Conservation (phyloP, 2,888 invertebrate species). For the Nomada lathburiana region DNA sequence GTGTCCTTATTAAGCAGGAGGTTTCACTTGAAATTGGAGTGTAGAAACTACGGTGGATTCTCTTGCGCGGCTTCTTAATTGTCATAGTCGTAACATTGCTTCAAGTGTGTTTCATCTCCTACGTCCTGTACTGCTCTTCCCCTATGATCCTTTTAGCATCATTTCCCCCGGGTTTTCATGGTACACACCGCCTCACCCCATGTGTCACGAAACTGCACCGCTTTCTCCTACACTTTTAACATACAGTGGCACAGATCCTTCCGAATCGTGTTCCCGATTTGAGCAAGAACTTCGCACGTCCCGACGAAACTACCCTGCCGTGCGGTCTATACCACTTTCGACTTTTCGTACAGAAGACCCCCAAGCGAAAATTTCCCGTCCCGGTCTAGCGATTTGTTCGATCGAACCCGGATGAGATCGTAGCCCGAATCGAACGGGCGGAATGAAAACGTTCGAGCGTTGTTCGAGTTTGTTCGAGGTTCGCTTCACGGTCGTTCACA, state of each 20-base stretch:
- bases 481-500: slow-evolving; percentile 82
- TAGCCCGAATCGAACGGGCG: background rate
- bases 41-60: slow-evolving; percentile 10
- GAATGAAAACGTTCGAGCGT: slow-evolving; percentile 53
- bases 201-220: slow-evolving; percentile 27
- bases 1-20: slow-evolving; percentile 39
- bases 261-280: background rate
- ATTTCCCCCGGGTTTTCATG: background rate
- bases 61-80: background rate
- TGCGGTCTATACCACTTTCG: background rate
- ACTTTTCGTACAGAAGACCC: background rate
- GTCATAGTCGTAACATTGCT: too few relatives aligned
- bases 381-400: background rate
- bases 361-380: background rate
- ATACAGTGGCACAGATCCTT: background rate
- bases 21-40: slow-evolving; percentile 37
- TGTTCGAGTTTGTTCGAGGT: slow-evolving; percentile 62
- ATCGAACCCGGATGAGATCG: slow-evolving; percentile 1
- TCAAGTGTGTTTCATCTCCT: background rate
- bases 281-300: slow-evolving; percentile 10
- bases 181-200: background rate
- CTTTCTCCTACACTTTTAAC: slow-evolving; percentile 2
- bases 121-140: background rate
- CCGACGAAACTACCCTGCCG: background rate
- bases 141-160: background rate